Conservation (phyloP, 2,113 vertebrate species). For the Rutilus rutilus region DNA sequence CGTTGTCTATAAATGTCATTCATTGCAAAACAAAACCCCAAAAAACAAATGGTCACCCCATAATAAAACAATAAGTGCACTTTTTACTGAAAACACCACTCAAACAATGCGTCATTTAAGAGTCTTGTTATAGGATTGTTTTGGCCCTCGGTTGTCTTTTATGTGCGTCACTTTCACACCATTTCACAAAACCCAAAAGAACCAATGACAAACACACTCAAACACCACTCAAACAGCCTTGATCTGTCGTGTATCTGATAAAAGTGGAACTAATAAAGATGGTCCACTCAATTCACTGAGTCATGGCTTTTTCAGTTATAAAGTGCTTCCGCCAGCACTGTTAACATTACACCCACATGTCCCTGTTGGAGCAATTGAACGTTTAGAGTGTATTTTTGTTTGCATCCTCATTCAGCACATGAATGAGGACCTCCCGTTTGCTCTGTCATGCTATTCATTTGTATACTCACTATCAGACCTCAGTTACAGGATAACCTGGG, state of each 20-base stretch:
- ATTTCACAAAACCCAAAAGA: slow-evolving; percentile 49
- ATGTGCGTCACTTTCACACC: slow-evolving; percentile 60
- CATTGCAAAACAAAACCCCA: background rate
- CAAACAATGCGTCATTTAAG: background rate
- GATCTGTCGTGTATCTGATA: slow-evolving; percentile 10
- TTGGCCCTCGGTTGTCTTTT: background rate
- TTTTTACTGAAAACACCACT: slow-evolving; percentile 7
- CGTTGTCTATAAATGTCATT: background rate
- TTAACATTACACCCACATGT: background rate
- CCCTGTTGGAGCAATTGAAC: background rate
- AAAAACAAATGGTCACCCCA: background rate
- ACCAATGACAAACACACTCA: background rate
- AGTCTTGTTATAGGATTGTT: slow-evolving; percentile 25
- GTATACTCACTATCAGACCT: background rate
- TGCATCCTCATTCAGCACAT: background rate
- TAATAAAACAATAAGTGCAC: background rate
- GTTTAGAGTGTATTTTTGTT: background rate
- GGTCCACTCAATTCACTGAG: slow-evolving; percentile 48
- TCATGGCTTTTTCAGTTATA: slow-evolving; percentile 46
- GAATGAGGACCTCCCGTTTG: background rate
- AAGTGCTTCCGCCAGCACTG: slow-evolving; percentile 9
- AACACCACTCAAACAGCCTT: slow-evolving; percentile 2
- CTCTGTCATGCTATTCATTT: background rate
- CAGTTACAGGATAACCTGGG: too few relatives aligned
- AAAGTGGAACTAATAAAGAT: background rate